These are phyloP conservation scores for Mystacornis crossleyi DNA, from an alignment of 2,113 vertebrate genomes.

Conservation along the genomic window DNA sequence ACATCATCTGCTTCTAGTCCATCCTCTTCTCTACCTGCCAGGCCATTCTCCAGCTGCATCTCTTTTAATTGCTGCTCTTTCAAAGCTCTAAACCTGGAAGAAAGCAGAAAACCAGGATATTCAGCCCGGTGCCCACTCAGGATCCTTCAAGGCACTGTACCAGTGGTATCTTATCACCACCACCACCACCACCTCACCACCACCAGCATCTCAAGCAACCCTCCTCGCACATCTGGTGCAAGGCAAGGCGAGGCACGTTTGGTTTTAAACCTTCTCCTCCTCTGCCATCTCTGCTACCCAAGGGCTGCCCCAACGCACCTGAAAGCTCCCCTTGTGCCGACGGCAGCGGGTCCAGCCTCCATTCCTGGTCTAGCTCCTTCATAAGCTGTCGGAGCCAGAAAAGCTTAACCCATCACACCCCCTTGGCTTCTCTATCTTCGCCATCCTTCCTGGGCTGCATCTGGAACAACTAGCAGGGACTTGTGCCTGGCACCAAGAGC, in stretches of 20 bases:
- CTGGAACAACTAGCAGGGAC: not conserved
- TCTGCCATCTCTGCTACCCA: not conserved
- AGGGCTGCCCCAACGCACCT: not conserved
- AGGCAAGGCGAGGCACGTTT: accelerated
- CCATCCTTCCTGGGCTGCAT: not conserved
- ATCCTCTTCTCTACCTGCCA: conserved; percentile 43
- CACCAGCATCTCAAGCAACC: not conserved
- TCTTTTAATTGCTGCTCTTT: conserved; percentile 78
- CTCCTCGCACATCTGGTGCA: not conserved
- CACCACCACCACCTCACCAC: not conserved
- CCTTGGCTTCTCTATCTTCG: not conserved
- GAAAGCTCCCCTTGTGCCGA: not conserved
- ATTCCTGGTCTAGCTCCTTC: not conserved
- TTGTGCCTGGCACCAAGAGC: accelerated
- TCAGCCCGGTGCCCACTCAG: not conserved
- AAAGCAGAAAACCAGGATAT: not conserved
- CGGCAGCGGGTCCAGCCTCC: not conserved
- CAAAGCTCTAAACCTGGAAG: conserved; percentile 80
- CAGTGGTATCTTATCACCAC: not conserved
- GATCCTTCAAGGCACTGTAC: not conserved
- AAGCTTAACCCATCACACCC: not conserved
- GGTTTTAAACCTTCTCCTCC: not conserved
- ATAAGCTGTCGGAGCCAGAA: not conserved
- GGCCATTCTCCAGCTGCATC: conserved; percentile 75
- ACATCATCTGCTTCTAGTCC: conserved; percentile 43